Base-by-base conservation (phyloP, 2,888 invertebrate species). In the Cosmopolites sordidus region DNA sequence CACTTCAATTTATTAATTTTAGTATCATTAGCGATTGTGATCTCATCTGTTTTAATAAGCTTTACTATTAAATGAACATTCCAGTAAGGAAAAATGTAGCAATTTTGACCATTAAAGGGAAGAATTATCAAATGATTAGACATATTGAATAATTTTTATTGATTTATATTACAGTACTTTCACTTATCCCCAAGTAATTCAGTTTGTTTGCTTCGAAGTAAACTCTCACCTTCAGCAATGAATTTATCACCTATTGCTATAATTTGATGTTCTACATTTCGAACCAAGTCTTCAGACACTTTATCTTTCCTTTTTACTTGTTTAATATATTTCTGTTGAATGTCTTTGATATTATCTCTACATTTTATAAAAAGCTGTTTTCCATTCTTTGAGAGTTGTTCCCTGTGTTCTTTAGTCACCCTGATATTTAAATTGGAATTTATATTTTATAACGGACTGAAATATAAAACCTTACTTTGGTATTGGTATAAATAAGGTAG, bases 321-420 rank as follows among this genome's bases (percentile, higher is more conserved):
- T 65, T 86, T 89, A 0, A 86, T 72, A 53, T 80, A 81, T 58
- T 83, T 83, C 66, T 83, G 87, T 68, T 92, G 89, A 1, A 87
- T 77, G 56, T 89, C 86, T 69, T 85, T 84, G 46, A 94, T 79
- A 6, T 78, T 73, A 69, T 89, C 87, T 66, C 88, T 84, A 60
- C 89, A 87, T 71, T 88, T 89, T 2, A 88, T 81, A 67, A 84
- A 92, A 45, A 92, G 67, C 0, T 79, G 76, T 75, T 92, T 94
- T 0, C 96, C 95, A 78, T 85, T 90, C 75, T 92, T 93, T 0
- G 90, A 85, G 53, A 98, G 76, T 54, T 80, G 82, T 75, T 96
- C 95, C 60, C 97, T 79, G 67, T 95, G 89, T 70, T 98, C 96
- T 69, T 89, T 89, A 0, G 97, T 96, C 0, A 98, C 88, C 74